These are phyloP conservation scores for Mythimna loreyi DNA, from an alignment of 2,888 invertebrate genomes.

Conservation along the genomic window DNA sequence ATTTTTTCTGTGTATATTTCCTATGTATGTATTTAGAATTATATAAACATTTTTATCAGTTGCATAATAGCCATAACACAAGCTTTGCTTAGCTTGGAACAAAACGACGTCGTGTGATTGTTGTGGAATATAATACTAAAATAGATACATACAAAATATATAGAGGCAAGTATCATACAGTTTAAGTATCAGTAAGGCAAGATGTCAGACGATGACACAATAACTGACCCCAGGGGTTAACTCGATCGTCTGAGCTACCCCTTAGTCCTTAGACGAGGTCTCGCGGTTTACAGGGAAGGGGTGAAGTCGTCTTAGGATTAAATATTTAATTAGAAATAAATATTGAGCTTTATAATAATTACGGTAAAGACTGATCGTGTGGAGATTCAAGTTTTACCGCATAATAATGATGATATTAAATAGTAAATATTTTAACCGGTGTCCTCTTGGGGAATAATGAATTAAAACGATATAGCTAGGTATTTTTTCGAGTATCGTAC, in stretches of 20 bases:
- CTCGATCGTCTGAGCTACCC: slow-evolving; percentile 75
- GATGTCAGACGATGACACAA: slow-evolving; percentile 78
- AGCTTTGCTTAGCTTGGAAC: no score
- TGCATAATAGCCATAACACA: no score
- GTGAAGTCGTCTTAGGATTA: slow-evolving; percentile 16
- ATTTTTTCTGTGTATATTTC: no score
- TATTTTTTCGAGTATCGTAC: neutral
- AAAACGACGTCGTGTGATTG: no score
- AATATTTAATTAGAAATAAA: slow-evolving; percentile 19
- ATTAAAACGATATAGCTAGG: no score
- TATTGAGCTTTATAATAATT: neutral
- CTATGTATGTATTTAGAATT: no score
- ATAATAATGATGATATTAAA: neutral
- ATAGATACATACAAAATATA: no score
- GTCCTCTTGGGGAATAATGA: no score
- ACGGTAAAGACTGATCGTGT: no score
- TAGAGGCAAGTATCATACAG: slow-evolving; percentile 7
- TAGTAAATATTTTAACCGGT: neutral
- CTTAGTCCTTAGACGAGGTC: slow-evolving; percentile 68
- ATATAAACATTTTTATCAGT: no score
- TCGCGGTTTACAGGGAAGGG: slow-evolving; percentile 33
- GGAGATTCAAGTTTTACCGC: no score
- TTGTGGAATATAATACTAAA: no score
- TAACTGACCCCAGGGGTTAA: slow-evolving; percentile 80
- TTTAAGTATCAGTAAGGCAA: slow-evolving; percentile 61